Conservation (phyloP, 2,113 vertebrate genomes). For the Oxyruncus cristatus region DNA sequence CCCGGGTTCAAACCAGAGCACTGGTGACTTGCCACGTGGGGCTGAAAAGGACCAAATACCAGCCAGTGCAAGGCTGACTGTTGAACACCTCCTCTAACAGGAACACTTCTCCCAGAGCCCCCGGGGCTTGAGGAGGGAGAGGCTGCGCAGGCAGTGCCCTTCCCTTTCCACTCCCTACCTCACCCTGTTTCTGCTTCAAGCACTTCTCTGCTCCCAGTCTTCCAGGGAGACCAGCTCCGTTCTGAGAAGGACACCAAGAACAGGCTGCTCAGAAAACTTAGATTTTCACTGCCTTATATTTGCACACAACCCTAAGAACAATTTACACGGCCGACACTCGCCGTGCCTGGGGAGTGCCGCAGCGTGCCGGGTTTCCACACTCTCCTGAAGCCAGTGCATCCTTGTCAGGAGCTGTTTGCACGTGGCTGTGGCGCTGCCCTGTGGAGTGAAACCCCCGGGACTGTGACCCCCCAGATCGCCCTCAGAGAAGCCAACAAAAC, state of each 20-base stretch:
- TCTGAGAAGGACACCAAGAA: not conserved
- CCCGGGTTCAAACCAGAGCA: not conserved
- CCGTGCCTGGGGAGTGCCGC: not conserved
- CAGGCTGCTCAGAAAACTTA: not conserved
- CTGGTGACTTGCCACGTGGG: not conserved
- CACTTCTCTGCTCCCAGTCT: not conserved
- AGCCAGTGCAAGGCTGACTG: not conserved
- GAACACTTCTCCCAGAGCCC: not conserved
- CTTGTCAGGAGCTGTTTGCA: not conserved
- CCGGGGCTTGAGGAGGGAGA: not conserved
- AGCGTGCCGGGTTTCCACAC: not conserved
- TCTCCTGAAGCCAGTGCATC: not conserved
- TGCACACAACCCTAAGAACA: not conserved
- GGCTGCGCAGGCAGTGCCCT: accelerated
- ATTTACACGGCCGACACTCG: not conserved
- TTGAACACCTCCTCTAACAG: not conserved
- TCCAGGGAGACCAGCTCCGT: not conserved
- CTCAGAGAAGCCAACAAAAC: not conserved
- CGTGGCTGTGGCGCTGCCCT: not conserved
- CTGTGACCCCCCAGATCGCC: not conserved
- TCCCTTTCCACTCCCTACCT: not conserved
- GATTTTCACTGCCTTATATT: not conserved
- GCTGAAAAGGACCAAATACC: not conserved
- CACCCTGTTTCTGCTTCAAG: not conserved
- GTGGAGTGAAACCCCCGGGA: not conserved